Evolutionary conservation across 2,888 invertebrate species (phyloP), one percentile per base, ranked within the genome.

Genomic region (Balanococcus diminutus): DNA sequence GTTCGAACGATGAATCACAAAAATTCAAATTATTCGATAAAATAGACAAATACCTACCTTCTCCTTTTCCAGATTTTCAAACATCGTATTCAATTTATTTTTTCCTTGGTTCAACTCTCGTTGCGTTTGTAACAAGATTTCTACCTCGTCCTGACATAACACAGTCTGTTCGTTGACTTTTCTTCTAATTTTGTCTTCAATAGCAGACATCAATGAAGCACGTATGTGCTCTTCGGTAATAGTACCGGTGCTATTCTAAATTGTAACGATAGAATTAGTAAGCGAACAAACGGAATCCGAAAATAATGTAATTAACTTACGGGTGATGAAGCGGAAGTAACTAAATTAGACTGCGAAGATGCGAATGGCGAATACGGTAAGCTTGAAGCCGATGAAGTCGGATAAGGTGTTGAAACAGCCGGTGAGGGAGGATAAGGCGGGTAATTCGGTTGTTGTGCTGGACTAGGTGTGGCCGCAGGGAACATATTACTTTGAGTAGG

Each of bases 161-260:
- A 95, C 95, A 87, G 96, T 95, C 89, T 96, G 95, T 89, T 99
- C 98, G 88, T 95, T 94, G 88, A 99, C 92, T 87, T 96, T 93
- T 87, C 97, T 91, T 88, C 95, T 92, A 88, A 99, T 90, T 90
- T 98, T 98, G 90, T 99, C 98, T 90, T 98, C 97, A 0, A 99
- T 96, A 31, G 98, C 99, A 86, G 98, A 97, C 22, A 98, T 91
- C 28, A 99, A 91, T 0, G 98, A 99, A 32, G 96, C 96, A 89
- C 96, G 94, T 87, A 99, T 96, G 89, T 98, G 98, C 89, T 98
- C 97, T 89, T 98, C 97, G 81, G 97, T 95, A 86, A 98, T 97
- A n/a, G 96, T 96, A 25, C 96, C 95, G 22, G 92, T 91, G 86
- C 92, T 91, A 22, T 90, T 90, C 88, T 86, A 28, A 19, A 32